Percentiles rank a stretch among this genome's conserved stretches.
Evolutionary conservation across 2,888 invertebrate genomes (phyloP).

Genomic region (Leucophora obtusa): DNA sequence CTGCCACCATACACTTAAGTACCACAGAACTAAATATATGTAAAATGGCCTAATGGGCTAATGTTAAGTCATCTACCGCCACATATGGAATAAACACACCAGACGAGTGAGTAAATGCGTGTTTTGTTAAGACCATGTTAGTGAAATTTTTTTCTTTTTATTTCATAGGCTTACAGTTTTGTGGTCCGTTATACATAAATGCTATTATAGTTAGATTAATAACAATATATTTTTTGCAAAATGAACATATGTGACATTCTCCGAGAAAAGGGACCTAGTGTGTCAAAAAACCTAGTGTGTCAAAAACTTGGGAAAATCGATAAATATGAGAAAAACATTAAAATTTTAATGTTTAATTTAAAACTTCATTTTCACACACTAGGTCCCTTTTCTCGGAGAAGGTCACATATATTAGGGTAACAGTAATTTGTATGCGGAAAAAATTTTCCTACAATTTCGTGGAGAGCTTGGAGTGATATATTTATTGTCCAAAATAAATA

Average conservation of each 20-base stretch:
- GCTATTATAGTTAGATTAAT: slow-evolving; percentile 25
- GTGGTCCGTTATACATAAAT: neutral
- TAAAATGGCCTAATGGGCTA: slow-evolving; percentile 23
- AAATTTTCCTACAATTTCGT: too few relatives aligned
- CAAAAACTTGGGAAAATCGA: too few relatives aligned
- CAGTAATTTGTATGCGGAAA: too few relatives aligned
- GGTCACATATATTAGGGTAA: too few relatives aligned
- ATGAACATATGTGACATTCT: slow-evolving; percentile 2
- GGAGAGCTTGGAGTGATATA: too few relatives aligned
- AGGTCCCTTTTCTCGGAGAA: too few relatives aligned
- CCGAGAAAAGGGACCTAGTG: too few relatives aligned
- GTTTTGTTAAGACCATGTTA: slow-evolving; percentile 11
- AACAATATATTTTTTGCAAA: slow-evolving; percentile 31
- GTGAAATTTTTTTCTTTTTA: slow-evolving; percentile 11
- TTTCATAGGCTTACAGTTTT: slow-evolving; percentile 2
- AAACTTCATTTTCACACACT: too few relatives aligned
- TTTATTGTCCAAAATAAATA: too few relatives aligned
- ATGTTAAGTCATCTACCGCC: slow-evolving; percentile 36
- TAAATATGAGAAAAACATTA: too few relatives aligned
- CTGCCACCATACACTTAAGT: slow-evolving; percentile 1
- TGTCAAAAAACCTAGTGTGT: too few relatives aligned
- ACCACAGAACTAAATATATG: neutral
- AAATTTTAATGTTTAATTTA: too few relatives aligned
- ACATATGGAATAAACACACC: slow-evolving; percentile 39
- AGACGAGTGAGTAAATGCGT: slow-evolving; percentile 26